Conservation (phyloP, 2,888 invertebrate genomes). For the Hypomecis atomaria region DNA sequence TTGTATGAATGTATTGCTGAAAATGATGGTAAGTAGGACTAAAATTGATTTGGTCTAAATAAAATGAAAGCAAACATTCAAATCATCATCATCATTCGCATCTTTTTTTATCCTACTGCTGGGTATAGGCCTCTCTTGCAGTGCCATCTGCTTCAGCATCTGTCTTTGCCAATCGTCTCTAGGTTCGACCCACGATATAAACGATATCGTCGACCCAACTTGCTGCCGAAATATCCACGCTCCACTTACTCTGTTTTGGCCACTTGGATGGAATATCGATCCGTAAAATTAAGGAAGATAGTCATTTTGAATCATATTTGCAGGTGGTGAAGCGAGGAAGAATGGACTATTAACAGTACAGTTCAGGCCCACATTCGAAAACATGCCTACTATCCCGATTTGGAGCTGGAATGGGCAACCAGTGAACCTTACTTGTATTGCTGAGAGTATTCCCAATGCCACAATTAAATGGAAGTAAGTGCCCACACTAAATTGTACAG, state of each 20-base stretch:
- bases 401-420: constrained; percentile 93
- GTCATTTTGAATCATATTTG: not conserved
- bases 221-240: no score
- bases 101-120: no score
- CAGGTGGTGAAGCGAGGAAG: constrained; percentile 88
- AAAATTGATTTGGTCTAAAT: not conserved
- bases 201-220: no score
- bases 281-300: not conserved
- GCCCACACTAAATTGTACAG: no score
- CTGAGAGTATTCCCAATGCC: constrained; percentile 95
- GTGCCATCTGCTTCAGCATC: no score
- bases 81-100: no score
- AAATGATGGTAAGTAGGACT: constrained; percentile 85
- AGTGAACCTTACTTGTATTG: constrained; percentile 94
- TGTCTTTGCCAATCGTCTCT: no score
- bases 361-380: constrained; percentile 92
- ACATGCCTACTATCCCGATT: constrained; percentile 88
- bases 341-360: constrained; percentile 94
- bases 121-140: no score
- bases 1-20: constrained; percentile 94
- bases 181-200: no score
- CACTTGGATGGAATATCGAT: not conserved
- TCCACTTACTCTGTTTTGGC: no score
- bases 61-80: not conserved
- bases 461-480: constrained; percentile 93